Evolutionary conservation across 2,797 vertebrate species (phyloP).

Genomic region (Cirrhinus mrigala): DNA sequence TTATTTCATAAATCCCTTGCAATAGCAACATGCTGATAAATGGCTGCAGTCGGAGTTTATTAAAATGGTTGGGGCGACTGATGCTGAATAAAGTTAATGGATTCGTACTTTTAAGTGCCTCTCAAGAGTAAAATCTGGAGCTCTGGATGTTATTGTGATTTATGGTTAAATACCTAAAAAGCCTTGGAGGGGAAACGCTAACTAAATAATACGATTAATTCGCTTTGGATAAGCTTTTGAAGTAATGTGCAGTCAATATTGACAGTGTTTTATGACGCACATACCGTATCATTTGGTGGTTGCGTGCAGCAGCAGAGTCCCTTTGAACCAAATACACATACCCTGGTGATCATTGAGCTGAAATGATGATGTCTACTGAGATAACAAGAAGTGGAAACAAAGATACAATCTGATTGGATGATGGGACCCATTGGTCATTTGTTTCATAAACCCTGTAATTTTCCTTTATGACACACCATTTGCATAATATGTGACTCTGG

Average conservation of each 20-base stretch:
- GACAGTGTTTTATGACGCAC: not conserved
- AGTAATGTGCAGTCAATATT: not conserved
- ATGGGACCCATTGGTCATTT: not conserved
- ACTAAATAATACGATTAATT: not conserved
- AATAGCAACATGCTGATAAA: conserved; percentile 4
- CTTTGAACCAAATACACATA: conserved; percentile 1
- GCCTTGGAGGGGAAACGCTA: not conserved
- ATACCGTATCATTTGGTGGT: not conserved
- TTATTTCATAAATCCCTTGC: conserved; percentile 5
- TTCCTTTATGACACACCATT: not conserved
- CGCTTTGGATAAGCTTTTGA: not conserved
- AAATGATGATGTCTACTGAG: conserved; percentile 12
- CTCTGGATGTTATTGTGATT: not conserved
- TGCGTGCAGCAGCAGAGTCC: not conserved
- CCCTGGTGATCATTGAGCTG: conserved; percentile 4
- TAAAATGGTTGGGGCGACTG: not conserved
- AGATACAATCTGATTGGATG: conserved; percentile 6
- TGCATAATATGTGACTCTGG: not conserved
- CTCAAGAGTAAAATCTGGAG: conserved; percentile 1
- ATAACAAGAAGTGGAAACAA: conserved; percentile 16
- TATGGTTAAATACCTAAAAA: conserved; percentile 1
- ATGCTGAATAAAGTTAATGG: conserved; percentile 20
- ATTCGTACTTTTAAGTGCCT: conserved; percentile 23
- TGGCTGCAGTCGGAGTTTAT: conserved; percentile 15
- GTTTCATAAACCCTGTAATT: not conserved